A percentile compares a stretch with the other conserved stretches of the same genome.
These are phyloP conservation scores for Hoplostethus mediterraneus DNA, from an alignment of 2,797 vertebrate species.

Conservation along the genomic window DNA sequence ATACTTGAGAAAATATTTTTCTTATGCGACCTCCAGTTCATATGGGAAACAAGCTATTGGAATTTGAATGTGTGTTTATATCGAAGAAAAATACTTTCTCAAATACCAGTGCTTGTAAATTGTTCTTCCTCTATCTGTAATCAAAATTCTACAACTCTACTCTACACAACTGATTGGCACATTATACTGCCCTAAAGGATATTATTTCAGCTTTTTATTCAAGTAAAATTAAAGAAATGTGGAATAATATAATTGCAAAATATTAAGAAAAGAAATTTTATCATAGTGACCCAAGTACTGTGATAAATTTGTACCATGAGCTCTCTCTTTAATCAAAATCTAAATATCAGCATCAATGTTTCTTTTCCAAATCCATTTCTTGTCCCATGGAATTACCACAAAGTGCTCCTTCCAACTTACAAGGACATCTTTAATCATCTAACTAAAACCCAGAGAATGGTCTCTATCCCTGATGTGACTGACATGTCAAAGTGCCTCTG, in stretches of 20 bases:
- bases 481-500: slow-evolving; percentile 75
- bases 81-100: no score
- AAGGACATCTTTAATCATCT: slow-evolving; percentile 62
- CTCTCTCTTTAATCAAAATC: neutral
- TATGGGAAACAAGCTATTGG: no score
- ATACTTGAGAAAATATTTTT: no score
- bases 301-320: neutral
- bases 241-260: neutral
- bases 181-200: neutral
- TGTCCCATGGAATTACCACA: slow-evolving; percentile 29
- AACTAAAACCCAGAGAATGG: slow-evolving; percentile 54
- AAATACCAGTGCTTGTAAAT: no score
- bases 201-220: neutral
- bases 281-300: neutral
- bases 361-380: slow-evolving; percentile 22
- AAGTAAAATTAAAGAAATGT: neutral
- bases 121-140: no score
- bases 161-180: neutral
- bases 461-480: slow-evolving; percentile 67
- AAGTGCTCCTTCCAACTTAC: slow-evolving; percentile 39
- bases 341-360: neutral
- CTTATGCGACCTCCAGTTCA: no score
- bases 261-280: no score
- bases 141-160: no score
- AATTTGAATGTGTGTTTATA: no score